Percentiles rank a stretch among this genome's conserved stretches.
Evolutionary conservation across 2,113 vertebrate genomes (phyloP).

Genomic region (Megaceryle maxima): DNA sequence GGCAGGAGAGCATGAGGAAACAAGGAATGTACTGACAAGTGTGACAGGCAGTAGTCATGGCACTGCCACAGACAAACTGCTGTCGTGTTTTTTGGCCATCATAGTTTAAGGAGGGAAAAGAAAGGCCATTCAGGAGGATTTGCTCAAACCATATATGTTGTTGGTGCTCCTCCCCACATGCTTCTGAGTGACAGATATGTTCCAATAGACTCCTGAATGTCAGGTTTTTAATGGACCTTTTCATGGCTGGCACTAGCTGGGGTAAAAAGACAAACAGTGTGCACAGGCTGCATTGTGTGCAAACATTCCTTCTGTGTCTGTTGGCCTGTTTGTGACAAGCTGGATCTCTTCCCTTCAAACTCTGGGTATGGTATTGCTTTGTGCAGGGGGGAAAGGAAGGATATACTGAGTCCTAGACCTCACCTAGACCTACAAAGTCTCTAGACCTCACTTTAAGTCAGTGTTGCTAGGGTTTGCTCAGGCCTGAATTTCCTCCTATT

Average conservation of each 20-base stretch:
- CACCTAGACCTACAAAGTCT: neutral
- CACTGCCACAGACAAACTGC: neutral
- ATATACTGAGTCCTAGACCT: neutral
- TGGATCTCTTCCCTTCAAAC: neutral
- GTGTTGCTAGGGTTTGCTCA: neutral
- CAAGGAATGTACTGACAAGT: neutral
- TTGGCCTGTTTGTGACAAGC: neutral
- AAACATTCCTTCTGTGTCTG: neutral
- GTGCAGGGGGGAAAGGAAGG: neutral
- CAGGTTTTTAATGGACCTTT: neutral
- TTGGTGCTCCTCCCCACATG: neutral
- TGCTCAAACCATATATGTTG: neutral
- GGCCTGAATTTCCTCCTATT: neutral
- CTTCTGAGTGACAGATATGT: neutral
- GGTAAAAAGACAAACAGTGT: neutral
- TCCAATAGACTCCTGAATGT: neutral
- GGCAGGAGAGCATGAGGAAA: neutral
- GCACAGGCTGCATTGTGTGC: neutral
- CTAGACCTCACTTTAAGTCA: neutral
- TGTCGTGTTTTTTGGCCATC: fast-evolving
- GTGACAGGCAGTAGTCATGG: neutral
- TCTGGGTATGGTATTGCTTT: neutral
- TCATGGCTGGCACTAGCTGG: neutral
- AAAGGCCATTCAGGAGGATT: neutral
- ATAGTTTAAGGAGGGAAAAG: neutral